A percentile compares a stretch with the other conserved stretches of the same genome.
These are phyloP conservation scores for Pristionchus arcanus DNA, from an alignment of 2,888 invertebrate genomes.

Conservation along the genomic window DNA sequence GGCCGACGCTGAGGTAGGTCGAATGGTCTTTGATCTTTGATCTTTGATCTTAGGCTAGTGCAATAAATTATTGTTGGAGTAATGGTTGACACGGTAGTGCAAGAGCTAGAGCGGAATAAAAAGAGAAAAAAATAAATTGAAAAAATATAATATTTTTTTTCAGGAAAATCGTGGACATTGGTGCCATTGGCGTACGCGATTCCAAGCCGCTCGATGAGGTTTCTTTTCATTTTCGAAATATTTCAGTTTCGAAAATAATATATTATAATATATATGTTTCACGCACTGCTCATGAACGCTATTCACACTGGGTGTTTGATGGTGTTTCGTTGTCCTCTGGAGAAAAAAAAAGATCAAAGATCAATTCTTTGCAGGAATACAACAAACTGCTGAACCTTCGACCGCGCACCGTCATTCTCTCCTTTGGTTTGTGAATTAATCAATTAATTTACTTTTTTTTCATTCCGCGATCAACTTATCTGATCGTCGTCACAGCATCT, in stretches of 20 bases:
- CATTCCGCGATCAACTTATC: too few species aligned
- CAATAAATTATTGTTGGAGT: too few species aligned
- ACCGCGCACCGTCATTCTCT: constrained; percentile 30
- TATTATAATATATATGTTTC: background rate
- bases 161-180: constrained; percentile 44
- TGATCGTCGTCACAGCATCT: too few species aligned
- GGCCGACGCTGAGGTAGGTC: constrained; percentile 15
- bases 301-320: background rate
- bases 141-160: background rate
- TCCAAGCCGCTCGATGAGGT: constrained; percentile 38
- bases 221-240: background rate
- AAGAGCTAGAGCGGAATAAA: too few species aligned
- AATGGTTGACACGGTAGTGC: too few species aligned
- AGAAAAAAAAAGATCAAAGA: background rate
- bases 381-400: background rate
- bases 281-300: background rate
- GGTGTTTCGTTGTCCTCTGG: too few species aligned
- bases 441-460: too few species aligned
- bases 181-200: constrained; percentile 18
- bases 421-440: background rate
- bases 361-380: constrained; percentile 15
- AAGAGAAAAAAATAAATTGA: too few species aligned
- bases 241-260: background rate
- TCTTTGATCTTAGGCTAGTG: too few species aligned
- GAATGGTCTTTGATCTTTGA: background rate